Conservation (phyloP, 2,888 invertebrate species). For the Metacarcinus magister region DNA sequence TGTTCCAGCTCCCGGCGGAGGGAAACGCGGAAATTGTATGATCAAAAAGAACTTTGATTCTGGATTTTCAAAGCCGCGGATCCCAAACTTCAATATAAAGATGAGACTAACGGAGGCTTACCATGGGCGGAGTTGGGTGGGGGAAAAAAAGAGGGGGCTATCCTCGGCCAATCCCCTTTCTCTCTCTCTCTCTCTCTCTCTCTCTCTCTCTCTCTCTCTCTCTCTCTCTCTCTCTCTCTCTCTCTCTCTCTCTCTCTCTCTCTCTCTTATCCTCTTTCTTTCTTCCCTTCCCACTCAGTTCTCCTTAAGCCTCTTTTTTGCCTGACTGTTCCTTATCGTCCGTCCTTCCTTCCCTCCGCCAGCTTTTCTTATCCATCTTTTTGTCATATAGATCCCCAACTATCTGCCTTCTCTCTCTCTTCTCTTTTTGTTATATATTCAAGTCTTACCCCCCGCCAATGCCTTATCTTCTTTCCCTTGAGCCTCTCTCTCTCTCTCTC, state of each 20-base stretch:
- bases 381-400: slow-evolving; percentile 14
- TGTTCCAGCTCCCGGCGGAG: background rate
- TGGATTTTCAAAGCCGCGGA: slow-evolving; percentile 56
- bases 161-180: background rate
- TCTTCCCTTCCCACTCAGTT: background rate
- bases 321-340: slow-evolving; percentile 29
- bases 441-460: background rate
- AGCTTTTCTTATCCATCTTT: slow-evolving; percentile 20
- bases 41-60: slow-evolving; percentile 63
- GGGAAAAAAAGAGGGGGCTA: slow-evolving; percentile 28
- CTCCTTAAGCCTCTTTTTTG: slow-evolving; percentile 45
- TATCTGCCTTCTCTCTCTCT: slow-evolving; percentile 26
- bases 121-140: background rate
- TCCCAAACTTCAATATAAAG: slow-evolving; percentile 65
- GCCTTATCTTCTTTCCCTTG: slow-evolving; percentile 32
- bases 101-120: slow-evolving; percentile 52
- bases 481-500: background rate
- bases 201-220: slow-evolving; percentile 36
- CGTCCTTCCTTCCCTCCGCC: background rate
- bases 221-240: slow-evolving; percentile 51
- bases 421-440: slow-evolving; percentile 37
- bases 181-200: slow-evolving; percentile 21
- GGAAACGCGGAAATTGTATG: slow-evolving; percentile 43
- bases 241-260: slow-evolving; percentile 50
- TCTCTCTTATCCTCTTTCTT: slow-evolving; percentile 42